Conservation (phyloP, 2,888 invertebrate species). For the Drosophila macrospina region DNA sequence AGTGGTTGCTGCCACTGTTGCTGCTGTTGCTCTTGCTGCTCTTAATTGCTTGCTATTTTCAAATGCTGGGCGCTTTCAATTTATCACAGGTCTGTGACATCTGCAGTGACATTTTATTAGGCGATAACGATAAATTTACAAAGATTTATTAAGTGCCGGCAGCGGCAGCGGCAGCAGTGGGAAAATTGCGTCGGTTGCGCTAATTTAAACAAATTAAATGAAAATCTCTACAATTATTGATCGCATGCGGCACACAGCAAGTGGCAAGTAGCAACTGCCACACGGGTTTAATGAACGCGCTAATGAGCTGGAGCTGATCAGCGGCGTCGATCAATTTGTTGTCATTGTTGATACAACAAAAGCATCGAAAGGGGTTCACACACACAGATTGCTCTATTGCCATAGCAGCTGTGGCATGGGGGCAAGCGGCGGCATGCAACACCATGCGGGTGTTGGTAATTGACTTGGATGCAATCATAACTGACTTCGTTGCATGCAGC, state of each 20-base stretch:
- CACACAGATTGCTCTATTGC: conserved; percentile 29
- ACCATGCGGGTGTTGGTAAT: conserved; percentile 69
- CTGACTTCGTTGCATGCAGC: conserved; percentile 30
- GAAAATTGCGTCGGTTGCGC: conserved; percentile 60
- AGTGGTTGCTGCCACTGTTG: conserved; percentile 22
- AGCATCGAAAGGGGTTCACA: conserved; percentile 33
- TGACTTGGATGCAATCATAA: conserved; percentile 65
- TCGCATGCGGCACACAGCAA: conserved; percentile 47
- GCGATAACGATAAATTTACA: conserved; percentile 81
- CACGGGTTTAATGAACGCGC: conserved; percentile 70
- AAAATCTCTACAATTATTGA: conserved; percentile 76
- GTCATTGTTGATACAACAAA: conserved; percentile 73
- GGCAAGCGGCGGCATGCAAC: conserved; percentile 43
- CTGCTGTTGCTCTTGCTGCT: conserved; percentile 33
- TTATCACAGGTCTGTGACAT: conserved; percentile 72
- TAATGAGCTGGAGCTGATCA: conserved; percentile 63
- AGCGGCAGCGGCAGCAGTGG: conserved; percentile 41
- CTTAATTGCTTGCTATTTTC: conserved; percentile 81
- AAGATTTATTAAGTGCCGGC: conserved; percentile 75
- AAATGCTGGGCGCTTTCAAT: conserved; percentile 79
- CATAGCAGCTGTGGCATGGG: conserved; percentile 34
- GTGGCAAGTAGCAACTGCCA: conserved; percentile 25
- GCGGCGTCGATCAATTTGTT: conserved; percentile 71
- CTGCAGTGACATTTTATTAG: conserved; percentile 78
- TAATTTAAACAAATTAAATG: conserved; percentile 80